These are phyloP conservation scores for Falco biarmicus DNA, from an alignment of 2,797 vertebrate genomes.

Conservation along the genomic window DNA sequence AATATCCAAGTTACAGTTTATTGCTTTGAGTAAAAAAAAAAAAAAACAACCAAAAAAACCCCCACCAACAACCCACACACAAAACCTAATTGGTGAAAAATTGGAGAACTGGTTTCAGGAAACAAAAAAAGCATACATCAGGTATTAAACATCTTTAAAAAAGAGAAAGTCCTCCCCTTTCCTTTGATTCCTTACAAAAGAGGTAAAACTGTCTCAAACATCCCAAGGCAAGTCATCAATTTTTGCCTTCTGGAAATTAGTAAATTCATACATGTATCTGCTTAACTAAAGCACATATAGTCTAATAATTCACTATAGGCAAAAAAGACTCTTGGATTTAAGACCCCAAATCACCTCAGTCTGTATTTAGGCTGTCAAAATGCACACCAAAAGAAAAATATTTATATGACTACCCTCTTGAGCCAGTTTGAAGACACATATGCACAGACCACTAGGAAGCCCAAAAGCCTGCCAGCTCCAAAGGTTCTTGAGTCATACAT, in stretches of 20 bases:
- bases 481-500: neutral
- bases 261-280: neutral
- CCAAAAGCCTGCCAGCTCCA: neutral
- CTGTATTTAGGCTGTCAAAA: neutral
- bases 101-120: neutral
- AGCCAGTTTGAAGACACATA: neutral
- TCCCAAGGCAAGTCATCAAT: fast-evolving
- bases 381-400: neutral
- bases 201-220: neutral
- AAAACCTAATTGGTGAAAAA: neutral
- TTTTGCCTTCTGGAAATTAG: neutral
- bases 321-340: neutral
- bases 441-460: neutral
- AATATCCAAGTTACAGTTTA: neutral
- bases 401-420: neutral
- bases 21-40: neutral
- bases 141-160: neutral
- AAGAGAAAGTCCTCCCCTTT: neutral
- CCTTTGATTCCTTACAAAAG: neutral
- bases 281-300: neutral
- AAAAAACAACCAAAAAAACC: too few relatives aligned
- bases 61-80: too few relatives aligned
- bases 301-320: neutral
- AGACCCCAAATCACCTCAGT: neutral
- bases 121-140: neutral